Conservation (phyloP, 1,140 invertebrate species). For the Archivesica marissinica region DNA sequence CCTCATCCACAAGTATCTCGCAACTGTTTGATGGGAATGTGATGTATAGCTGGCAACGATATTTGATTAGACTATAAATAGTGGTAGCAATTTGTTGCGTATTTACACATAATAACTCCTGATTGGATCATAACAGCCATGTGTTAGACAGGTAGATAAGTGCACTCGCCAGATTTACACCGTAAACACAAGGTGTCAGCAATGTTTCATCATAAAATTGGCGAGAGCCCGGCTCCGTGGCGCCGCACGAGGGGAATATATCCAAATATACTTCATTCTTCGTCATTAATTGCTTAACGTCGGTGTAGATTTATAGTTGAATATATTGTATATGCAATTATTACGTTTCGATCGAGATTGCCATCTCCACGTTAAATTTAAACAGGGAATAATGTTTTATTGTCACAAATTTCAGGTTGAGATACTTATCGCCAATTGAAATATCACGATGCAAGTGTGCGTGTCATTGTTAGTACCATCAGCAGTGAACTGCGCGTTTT, state of each 20-base stretch:
- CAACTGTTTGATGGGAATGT: slow-evolving; percentile 26
- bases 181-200: slow-evolving; percentile 51
- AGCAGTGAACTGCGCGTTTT: no score
- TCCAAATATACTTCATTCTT: slow-evolving; percentile 55
- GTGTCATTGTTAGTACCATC: slow-evolving; percentile 64
- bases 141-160: slow-evolving; percentile 46
- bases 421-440: slow-evolving; percentile 35
- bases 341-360: slow-evolving; percentile 25
- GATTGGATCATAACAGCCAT: slow-evolving; percentile 36
- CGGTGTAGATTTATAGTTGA: slow-evolving; percentile 38
- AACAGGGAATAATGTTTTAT: slow-evolving; percentile 46
- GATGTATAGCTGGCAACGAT: slow-evolving; percentile 21
- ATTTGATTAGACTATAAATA: slow-evolving; percentile 41
- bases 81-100: slow-evolving; percentile 36
- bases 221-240: slow-evolving; percentile 45
- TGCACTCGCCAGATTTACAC: slow-evolving; percentile 50
- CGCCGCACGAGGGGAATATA: slow-evolving; percentile 32
- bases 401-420: slow-evolving; percentile 23
- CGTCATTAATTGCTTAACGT: slow-evolving; percentile 51
- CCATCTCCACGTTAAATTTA: slow-evolving; percentile 4
- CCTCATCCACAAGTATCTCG: neutral
- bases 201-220: slow-evolving; percentile 54
- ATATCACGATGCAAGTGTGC: slow-evolving; percentile 39
- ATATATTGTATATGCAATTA: slow-evolving; percentile 39
- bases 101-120: slow-evolving; percentile 33